Evolutionary conservation across 1,140 invertebrate species (phyloP), one percentile per base, ranked within the genome.

Genomic region (Helicoverpa armigera): DNA sequence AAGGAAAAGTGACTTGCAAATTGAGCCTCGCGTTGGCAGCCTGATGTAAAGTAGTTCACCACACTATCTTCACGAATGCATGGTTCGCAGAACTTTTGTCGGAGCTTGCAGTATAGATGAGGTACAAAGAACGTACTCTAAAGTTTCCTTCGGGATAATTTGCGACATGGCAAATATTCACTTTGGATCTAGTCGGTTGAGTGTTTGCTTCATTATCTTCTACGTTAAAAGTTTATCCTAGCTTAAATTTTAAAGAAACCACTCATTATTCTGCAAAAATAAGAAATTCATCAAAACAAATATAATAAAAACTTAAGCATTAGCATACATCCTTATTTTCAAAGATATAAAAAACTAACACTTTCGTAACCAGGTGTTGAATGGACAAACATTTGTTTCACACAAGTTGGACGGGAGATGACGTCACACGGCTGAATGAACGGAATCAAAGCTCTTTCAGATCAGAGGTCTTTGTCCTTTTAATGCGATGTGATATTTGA

Each of bases 391-490:
- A 67, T 65, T 54, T 54, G 48, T 58, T 60, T 29, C 58, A 29
- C 13, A 4, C 60, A 63, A 53, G 9, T 60, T 60, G 29, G 56
- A 48, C 43, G 5, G n/a, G 56, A 35, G 48, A 13, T 77, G 75
- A 67, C 61, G 75, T 77, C 50, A 77, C 12, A 16, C 16, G 18
- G 11, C 58, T 63, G 56, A 74, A 58, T 60, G 54, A 75, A 75
- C 58, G 73, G 48, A 63, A 29, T 63, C 63, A 9, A 70, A 53
- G 35, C 58, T 51, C 51, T n/a, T n/a, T n/a, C n/a, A n/a, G n/a
- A n/a, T n/a, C n/a, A n/a, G 14, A 67, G 50, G 75, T 54, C 75
- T 77, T 65, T 67, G 75, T 67, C 58, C 74, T 76, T 16, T 63
- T 23, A 76, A 76, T 51, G 16, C 35, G 31, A 76, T 51, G 63